Evolutionary conservation across 1,140 invertebrate species (phyloP), one percentile per base, ranked within the genome.

Genomic region (Oryzaephilus surinamensis): DNA sequence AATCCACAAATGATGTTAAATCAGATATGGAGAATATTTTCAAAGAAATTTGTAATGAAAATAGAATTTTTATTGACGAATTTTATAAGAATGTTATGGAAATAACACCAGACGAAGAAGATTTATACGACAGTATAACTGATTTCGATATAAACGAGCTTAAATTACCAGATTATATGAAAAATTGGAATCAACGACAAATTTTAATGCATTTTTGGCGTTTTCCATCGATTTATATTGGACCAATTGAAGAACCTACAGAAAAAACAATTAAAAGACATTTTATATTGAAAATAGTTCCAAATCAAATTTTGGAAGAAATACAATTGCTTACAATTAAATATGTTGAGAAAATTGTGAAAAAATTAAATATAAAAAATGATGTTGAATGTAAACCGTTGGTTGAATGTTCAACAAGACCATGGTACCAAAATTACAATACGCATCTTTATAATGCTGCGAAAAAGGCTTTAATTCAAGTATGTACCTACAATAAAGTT

Each of bases 71-170:
- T 3, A 56, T 61, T 17, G 51, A 48, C 15, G 15, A 34, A 6
- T 58, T 60, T 41, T 39, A 50, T 10, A 50, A 60, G 4, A 48
- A 45, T 31, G 57, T 62, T 7, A 43, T 48, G 18, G 57, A 57
- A 44, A 55, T 62, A 21, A 58, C 58, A 15, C 60, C 60, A 5
- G 60, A 61, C 21, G 60, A 62, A 43, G 60, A 62, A 31, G 48
- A 42, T 15, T 33, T 55, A 15, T 62, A 60, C 32, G 60, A 61
- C 41, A 43, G 45, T 17, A 62, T 62, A 12, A 36, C 46, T 15
- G 54, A 62, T 20, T 58, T 58, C 40, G 47, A 58, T 42, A 26
- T 50, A 6, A 50, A 53, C n/a, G 55, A 53, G 14, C 39, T 58
- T 6, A 47, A 45, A 57, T 60, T 62, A 24, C 58, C 57, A 2